Percentiles rank a stretch among this genome's conserved stretches.
Conservation (phyloP, 2,113 vertebrate species). For the Alligator mississippiensis region DNA sequence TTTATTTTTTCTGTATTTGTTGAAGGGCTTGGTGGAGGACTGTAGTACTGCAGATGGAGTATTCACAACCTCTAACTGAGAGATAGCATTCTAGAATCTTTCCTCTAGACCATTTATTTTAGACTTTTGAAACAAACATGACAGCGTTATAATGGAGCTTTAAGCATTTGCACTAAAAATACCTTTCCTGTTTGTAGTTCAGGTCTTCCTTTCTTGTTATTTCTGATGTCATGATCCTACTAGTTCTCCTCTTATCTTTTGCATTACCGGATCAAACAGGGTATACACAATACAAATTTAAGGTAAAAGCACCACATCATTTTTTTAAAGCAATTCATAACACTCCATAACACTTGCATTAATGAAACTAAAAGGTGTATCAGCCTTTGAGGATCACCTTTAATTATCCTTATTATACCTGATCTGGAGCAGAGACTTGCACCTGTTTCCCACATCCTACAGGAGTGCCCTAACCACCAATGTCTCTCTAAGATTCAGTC, state of each 20-base stretch:
- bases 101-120: constrained; percentile 7
- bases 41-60: not conserved
- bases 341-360: not conserved
- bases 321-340: not conserved
- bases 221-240: not conserved
- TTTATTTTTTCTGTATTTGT: constrained; percentile 10
- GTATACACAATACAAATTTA: not conserved
- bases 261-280: not conserved
- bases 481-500: too few relatives aligned
- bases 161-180: not conserved
- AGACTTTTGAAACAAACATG: not conserved
- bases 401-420: not conserved
- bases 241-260: not conserved
- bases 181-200: not conserved
- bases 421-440: not conserved
- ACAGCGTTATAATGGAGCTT: not conserved
- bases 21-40: not conserved
- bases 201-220: not conserved
- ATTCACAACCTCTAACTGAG: constrained; percentile 11
- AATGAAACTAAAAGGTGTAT: not conserved
- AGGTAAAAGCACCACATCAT: not conserved
- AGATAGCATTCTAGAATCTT: not conserved
- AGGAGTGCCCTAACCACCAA: too few relatives aligned
- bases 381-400: not conserved
- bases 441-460: too few relatives aligned